phyloP scores from a whole-genome alignment of 2,888 invertebrate species.

The Arctia plantaginis region DNA sequence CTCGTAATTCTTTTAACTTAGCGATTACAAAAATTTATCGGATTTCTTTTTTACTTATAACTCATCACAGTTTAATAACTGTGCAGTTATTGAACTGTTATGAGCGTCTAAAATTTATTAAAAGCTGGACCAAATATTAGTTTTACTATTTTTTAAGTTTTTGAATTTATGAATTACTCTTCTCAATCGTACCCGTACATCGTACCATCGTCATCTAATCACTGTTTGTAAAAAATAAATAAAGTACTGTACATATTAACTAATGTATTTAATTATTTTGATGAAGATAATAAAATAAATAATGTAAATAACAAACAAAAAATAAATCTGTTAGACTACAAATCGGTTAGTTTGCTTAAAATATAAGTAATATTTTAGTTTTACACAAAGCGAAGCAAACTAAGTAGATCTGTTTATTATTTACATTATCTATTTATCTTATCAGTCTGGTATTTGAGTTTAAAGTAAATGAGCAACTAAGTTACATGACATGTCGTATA shows the following conservation, averaged over 20 bases:
- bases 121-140: background rate
- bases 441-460: background rate
- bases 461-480: background rate
- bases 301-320: too few relatives aligned
- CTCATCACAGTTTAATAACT: background rate
- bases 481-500: background rate
- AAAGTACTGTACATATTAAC: background rate
- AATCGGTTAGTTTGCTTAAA: too few relatives aligned
- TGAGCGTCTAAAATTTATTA: background rate
- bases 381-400: too few relatives aligned
- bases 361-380: too few relatives aligned
- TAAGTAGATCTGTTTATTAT: too few relatives aligned
- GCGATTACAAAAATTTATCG: conserved; percentile 6
- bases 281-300: too few relatives aligned
- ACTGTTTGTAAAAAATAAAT: background rate
- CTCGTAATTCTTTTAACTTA: conserved; percentile 34
- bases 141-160: background rate
- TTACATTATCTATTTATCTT: too few relatives aligned
- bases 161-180: background rate
- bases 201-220: background rate
- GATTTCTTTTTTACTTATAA: background rate
- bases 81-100: background rate
- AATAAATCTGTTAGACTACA: too few relatives aligned
- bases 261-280: background rate
- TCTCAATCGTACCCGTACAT: too few relatives aligned